Base-by-base conservation (phyloP, 2,888 invertebrate species). In the Leucozona laternaria region DNA sequence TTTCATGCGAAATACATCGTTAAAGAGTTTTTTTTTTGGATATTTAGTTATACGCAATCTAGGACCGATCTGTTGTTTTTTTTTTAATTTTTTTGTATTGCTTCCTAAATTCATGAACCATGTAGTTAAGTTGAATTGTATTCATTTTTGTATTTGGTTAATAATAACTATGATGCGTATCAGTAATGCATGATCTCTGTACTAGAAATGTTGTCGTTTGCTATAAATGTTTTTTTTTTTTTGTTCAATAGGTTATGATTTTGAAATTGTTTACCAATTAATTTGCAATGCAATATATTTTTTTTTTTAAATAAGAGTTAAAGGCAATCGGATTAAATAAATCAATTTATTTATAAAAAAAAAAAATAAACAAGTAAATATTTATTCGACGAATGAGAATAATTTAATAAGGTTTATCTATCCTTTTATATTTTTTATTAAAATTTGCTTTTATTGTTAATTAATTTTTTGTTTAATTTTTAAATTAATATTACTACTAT, bases 401-500 rank as follows among this genome's bases (percentile, higher is more conserved):
- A 73, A 57, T 64, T 53, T 73, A 45, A 66, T 70, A 53, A 53
- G 50, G 37, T 68, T 53, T 68, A 53, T 37, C 34, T 60, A 60
- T 60, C 31, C 57, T 57, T 48, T 66, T 25, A 15, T 64, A 72
- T n/a, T 57, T 40, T 31, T 71, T 43, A 70, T 70, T 73, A 62
- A 60, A 78, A 72, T 76, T 83, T 78, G 62, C 73, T 43, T 75
- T 71, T 75, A 76, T 72, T 34, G 62, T 80, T 88, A 57, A 72
- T 68, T 86, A 60, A 71, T 77, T 83, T 88, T 83, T 64, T 83
- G 79, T 73, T 79, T 64, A 55, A 70, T 55, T 75, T 73, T 82
- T 75, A 84, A 84, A 80, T 88, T 85, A 84, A 85, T 80, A 71
- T 84, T 84, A 84, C 83, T 88, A 84, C 83, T 88, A 88, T 80